These are phyloP conservation scores for Anas bernieri DNA, from an alignment of 2,797 vertebrate genomes.

Conservation along the genomic window DNA sequence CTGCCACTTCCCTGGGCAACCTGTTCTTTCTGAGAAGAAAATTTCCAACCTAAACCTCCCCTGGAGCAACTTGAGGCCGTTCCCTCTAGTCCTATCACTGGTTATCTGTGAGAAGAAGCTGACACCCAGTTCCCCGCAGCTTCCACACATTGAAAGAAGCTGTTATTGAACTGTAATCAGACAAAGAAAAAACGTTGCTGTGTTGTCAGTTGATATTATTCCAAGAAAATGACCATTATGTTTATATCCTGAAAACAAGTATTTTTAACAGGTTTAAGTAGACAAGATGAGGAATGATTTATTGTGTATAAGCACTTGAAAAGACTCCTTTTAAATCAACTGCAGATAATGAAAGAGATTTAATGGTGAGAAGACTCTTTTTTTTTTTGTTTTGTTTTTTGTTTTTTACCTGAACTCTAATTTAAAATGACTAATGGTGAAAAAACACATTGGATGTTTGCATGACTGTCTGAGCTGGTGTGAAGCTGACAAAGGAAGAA, in stretches of 20 bases:
- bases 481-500: background rate
- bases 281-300: background rate
- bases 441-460: background rate
- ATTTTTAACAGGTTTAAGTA: background rate
- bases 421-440: slow-evolving; percentile 23
- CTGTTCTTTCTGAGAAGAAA: too few relatives aligned
- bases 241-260: background rate
- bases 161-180: background rate
- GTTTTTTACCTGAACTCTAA: background rate
- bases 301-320: slow-evolving; percentile 19
- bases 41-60: too few relatives aligned
- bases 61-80: too few relatives aligned
- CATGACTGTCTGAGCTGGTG: background rate
- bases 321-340: slow-evolving; percentile 12
- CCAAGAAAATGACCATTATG: background rate
- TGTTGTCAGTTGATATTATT: background rate
- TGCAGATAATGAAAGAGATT: slow-evolving; percentile 14
- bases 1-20: too few relatives aligned
- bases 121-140: too few relatives aligned
- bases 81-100: too few relatives aligned
- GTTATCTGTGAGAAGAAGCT: too few relatives aligned
- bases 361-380: background rate
- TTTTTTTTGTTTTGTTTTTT: background rate
- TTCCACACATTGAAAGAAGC: background rate
- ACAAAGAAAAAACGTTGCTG: background rate